Base-by-base conservation (phyloP, 2,797 vertebrate species). In the Helarctos malayanus region DNA sequence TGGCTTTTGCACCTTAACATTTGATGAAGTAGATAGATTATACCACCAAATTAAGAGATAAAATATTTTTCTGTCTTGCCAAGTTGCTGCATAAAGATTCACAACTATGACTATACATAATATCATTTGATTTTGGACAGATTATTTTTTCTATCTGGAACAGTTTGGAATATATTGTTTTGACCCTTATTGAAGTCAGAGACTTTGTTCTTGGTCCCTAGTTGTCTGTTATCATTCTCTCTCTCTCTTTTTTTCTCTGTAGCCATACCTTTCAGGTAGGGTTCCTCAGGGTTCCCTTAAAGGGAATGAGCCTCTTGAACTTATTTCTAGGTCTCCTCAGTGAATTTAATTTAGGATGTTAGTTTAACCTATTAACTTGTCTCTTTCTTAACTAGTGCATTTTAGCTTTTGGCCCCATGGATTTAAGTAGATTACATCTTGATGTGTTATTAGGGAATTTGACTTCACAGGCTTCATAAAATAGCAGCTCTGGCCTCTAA, bases 351-450 rank as follows among this genome's bases (percentile, higher is more conserved):
- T 78, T 84, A 84, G 69, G 14, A 83, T 59, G 19, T 92, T 35
- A 23, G 52, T 69, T 92, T 29, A 93, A 52, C 21, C 52, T 69
- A 78, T 98, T 75, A 95, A 96, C 89, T 94, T 79, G 95, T 54
- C 19, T 97, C 95, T 97, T 95, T 97, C 95, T 97, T 95, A 97
- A 98, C 82, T 97, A 96, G 81, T 95, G 73, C 88, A 86, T 92
- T 97, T 97, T 94, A 97, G 95, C 96, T 97, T 95, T 98, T 92
- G 59, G 3, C 7, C 16, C 14, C 45, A 56, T 19, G 89, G 85
- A 95, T 97, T 80, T 89, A 93, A 97, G 63, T 47, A 93, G 91
- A 97, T 88, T 88, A 76, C 25, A 97, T 96, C 97, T 89, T 95
- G 88, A 71, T 96, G 89, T 96, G 95, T 96, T 97, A 47, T 93